Evolutionary conservation across 2,113 vertebrate species (phyloP), one percentile per base, ranked within the genome.

Genomic region (Perca schrenkii): DNA sequence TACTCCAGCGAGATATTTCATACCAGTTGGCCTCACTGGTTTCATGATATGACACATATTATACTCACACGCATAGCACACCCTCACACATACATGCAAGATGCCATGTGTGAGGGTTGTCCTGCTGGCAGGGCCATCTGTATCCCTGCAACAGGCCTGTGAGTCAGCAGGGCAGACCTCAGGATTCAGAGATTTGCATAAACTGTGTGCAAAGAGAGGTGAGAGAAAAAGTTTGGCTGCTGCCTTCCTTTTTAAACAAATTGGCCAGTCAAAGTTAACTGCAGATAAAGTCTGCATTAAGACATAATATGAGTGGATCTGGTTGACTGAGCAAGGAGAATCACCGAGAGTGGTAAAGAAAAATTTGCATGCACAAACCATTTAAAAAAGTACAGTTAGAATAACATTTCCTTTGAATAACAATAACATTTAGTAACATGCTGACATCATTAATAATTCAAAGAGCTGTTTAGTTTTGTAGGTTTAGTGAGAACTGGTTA

Each of bases 71-170:
- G 56, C 72, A 36, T 10, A 73, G 62, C 80, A 68, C 82, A 74
- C 82, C 74, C 83, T 89, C 81, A 65, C 56, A 68, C 91, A 87
- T 72, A 40, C 69, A 82, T 85, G 85, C 89, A 80, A 81, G 81
- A 85, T 84, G 86, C 85, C 86, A 86, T 87, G 90, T 93, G 91
- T 87, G 82, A 93, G 88, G 85, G 78, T 74, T 85, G 85, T 89
- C 88, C 91, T 93, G 86, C 86, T 92, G 92, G 73, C 80, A 16
- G 62, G 43, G 62, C 91, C 92, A 94, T 92, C 92, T 93, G 92
- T 69, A 62, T 83, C 68, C 76, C 84, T 65, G 84, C 81, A 68
- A 80, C 77, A 87, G 72, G 81, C 76, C 78, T 57, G 85, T 91
- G 86, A 90, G 72, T 89, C 88, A 91, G 77, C 86, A 67, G 83